A percentile compares a stretch with the other conserved stretches of the same genome.
Conservation (phyloP, 2,888 invertebrate species). For the Drosophila aldrichi region DNA sequence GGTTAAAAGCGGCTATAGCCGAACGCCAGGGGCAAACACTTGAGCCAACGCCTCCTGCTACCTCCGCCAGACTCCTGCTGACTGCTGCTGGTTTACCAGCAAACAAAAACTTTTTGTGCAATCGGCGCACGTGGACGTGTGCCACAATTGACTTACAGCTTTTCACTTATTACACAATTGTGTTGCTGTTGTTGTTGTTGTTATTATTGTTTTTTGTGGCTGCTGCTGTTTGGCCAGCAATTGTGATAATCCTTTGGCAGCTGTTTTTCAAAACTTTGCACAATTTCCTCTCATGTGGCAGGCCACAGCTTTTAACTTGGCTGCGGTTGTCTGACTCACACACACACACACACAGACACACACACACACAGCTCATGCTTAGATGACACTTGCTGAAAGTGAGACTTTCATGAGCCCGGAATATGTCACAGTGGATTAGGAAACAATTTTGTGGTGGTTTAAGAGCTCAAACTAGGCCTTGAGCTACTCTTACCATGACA, state of each 20-base stretch:
- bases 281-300: conserved; percentile 41
- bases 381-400: conserved; percentile 23
- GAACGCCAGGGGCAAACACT: conserved; percentile 13
- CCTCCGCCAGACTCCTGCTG: neutral
- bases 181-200: too few relatives aligned
- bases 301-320: conserved; percentile 33
- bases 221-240: conserved; percentile 40
- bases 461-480: neutral
- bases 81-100: conserved; percentile 29
- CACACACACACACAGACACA: too few relatives aligned
- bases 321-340: neutral
- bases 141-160: conserved; percentile 72
- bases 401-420: neutral
- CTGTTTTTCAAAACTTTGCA: conserved; percentile 26
- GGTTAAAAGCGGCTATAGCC: conserved; percentile 26
- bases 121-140: conserved; percentile 45
- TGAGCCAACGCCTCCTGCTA: conserved; percentile 6
- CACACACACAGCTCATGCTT: neutral
- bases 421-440: neutral
- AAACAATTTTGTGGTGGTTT: neutral
- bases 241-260: conserved; percentile 55
- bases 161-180: conserved; percentile 41
- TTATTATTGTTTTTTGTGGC: conserved; percentile 5
- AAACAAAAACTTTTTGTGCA: conserved; percentile 51
- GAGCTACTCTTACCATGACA: neutral